phyloP scores from a whole-genome alignment of 2,113 vertebrate genomes.

The Galeopterus variegatus region DNA sequence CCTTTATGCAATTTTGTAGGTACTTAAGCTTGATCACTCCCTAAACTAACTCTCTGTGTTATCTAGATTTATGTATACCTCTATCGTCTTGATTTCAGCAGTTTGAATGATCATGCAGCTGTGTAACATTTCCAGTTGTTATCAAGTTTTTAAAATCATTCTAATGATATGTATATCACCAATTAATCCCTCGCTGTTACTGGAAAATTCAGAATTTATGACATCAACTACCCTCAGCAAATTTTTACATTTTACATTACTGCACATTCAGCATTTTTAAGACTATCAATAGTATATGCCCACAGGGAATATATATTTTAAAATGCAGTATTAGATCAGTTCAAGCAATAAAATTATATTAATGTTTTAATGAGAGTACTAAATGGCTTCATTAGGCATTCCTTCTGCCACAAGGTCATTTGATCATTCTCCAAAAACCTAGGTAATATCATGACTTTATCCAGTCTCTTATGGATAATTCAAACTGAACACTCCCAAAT shows the following conservation, averaged over 20 bases:
- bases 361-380: conserved; percentile 63
- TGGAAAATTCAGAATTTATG: neutral
- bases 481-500: neutral
- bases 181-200: neutral
- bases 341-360: conserved; percentile 57
- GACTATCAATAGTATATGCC: neutral
- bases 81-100: neutral
- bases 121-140: neutral
- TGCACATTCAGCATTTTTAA: conserved; percentile 5
- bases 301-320: conserved; percentile 28
- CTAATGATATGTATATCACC: neutral
- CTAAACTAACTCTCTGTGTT: neutral
- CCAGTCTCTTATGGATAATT: neutral
- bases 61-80: neutral
- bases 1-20: neutral
- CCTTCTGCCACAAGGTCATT: conserved; percentile 13
- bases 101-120: neutral
- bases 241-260: neutral
- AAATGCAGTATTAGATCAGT: conserved; percentile 40
- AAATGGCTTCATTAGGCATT: conserved; percentile 34
- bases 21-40: neutral
- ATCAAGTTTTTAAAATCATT: neutral
- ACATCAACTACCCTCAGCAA: neutral
- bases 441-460: neutral
- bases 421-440: conserved; percentile 2